A percentile compares a stretch with the other conserved stretches of the same genome.
Evolutionary conservation across 2,797 vertebrate genomes (phyloP).

Genomic region (Gymnocypris eckloni): DNA sequence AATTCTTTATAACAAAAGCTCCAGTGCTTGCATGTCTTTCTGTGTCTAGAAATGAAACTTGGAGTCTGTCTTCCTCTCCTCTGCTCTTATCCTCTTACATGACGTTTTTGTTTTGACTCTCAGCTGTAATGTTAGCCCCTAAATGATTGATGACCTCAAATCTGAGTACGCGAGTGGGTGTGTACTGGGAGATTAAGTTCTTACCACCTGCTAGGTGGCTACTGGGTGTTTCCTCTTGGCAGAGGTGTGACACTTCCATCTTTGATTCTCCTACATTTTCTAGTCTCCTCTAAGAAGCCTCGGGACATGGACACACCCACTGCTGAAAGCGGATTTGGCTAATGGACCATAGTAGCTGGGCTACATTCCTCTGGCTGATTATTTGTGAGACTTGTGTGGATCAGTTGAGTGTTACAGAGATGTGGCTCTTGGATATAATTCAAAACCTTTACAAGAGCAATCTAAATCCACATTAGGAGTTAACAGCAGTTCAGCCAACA

Average conservation of each 20-base stretch:
- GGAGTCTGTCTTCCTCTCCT: not conserved
- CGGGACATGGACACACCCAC: constrained; percentile 10
- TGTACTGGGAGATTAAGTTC: constrained; percentile 33
- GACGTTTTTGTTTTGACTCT: constrained; percentile 27
- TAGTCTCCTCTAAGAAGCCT: not conserved
- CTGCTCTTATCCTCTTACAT: constrained; percentile 25
- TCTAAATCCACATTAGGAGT: constrained; percentile 13
- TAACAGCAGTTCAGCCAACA: constrained; percentile 27
- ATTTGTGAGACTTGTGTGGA: not conserved
- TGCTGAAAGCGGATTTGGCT: constrained; percentile 26
- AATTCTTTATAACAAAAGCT: not conserved
- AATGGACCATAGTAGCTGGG: constrained; percentile 1
- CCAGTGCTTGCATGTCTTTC: not conserved
- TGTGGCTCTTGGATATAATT: constrained; percentile 17
- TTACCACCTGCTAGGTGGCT: constrained; percentile 25
- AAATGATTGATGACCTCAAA: constrained; percentile 45
- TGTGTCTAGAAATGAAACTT: not conserved
- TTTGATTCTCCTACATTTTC: constrained; percentile 33
- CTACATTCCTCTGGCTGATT: constrained; percentile 34
- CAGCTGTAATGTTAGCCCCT: constrained; percentile 40
- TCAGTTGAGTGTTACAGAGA: constrained; percentile 13
- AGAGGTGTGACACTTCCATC: constrained; percentile 27
- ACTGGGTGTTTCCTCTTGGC: constrained; percentile 33
- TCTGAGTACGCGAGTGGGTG: constrained; percentile 7
- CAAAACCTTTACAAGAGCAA: not conserved